Base-by-base conservation (phyloP, 2,113 vertebrate genomes). In the Alexandromys fortis region DNA sequence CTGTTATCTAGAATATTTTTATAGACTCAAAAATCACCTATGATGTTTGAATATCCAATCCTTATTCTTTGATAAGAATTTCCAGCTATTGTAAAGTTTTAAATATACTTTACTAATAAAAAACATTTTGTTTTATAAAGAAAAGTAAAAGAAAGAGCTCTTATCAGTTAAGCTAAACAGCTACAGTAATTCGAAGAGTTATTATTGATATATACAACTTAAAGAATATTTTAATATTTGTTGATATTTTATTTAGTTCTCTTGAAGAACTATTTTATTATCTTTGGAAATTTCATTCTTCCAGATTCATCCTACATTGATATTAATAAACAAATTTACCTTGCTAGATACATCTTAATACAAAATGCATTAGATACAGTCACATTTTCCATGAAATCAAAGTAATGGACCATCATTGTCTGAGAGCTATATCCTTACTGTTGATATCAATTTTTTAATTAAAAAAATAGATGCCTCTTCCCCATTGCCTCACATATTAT, bases 311-410 rank as follows among this genome's bases (percentile, higher is more conserved):
- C 86, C 73, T 68, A 92, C 7, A 16, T 45, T 95, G 72, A 90
- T 47, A 73, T 93, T 79, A 78, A 79, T 78, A 97, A 28, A 45
- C 79, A 22, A 89, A 93, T 92, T n/a, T 93, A 94, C 12, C 4
- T 72, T 72, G 12, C 45, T 91, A 93, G 30, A 78, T 35, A 61
- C 19, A 86, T 67, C 33, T 82, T 87, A 75, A 91, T 24, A 49
- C 8, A 91, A 95, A 82, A 86, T 90, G 30, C 89, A 89, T 73
- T 68, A 83, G 55, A 81, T 33, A 68, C 42, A 90, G 10, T 4
- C 8, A 86, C 5, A 52, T 77, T 76, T 92, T 45, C 21, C 13
- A 90, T 11, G 7, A 8, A 90, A 17, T 90, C 28, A 86, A 88
- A 94, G 82, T 19, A 95, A 89, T 2, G 73, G 63, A 61, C 30